phyloP scores from a whole-genome alignment of 2,888 invertebrate genomes.

The Acanthosepion pharaonis region DNA sequence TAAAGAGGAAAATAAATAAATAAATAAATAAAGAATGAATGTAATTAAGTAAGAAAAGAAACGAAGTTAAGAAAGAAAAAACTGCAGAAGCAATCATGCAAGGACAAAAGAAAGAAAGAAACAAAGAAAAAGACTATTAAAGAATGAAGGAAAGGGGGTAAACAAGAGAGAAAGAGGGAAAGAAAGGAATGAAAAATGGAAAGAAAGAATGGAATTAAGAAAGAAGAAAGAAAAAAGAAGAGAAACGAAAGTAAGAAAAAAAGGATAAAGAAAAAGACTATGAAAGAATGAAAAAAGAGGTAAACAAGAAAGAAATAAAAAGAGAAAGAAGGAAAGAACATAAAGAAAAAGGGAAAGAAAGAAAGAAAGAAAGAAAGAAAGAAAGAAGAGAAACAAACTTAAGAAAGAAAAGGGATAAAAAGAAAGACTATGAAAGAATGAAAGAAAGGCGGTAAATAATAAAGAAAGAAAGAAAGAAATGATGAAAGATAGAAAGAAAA shows the following conservation, averaged over 20 bases:
- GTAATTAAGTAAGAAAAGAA: background rate
- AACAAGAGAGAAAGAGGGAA: background rate
- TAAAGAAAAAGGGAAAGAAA: background rate
- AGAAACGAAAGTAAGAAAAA: no score
- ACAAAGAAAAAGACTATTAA: background rate
- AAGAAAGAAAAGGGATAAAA: no score
- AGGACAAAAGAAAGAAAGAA: background rate
- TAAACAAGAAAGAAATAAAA: background rate
- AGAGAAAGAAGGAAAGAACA: no score
- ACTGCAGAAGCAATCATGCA: no score
- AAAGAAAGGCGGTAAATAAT: background rate
- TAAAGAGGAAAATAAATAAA: no score
- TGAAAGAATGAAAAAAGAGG: background rate
- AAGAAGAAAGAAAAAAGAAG: no score
- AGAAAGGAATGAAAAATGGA: background rate
- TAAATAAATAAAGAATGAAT: background rate
- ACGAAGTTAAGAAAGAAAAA: background rate
- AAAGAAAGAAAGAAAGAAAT: background rate
- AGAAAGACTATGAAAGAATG: background rate
- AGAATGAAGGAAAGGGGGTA: background rate
- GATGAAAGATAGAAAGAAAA: background rate
- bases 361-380: no score
- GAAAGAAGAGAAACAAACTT: no score
- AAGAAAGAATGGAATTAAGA: background rate
- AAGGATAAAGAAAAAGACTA: background rate